Evolutionary conservation across 2,797 vertebrate genomes (phyloP).

Genomic region (Dipus sagitta): DNA sequence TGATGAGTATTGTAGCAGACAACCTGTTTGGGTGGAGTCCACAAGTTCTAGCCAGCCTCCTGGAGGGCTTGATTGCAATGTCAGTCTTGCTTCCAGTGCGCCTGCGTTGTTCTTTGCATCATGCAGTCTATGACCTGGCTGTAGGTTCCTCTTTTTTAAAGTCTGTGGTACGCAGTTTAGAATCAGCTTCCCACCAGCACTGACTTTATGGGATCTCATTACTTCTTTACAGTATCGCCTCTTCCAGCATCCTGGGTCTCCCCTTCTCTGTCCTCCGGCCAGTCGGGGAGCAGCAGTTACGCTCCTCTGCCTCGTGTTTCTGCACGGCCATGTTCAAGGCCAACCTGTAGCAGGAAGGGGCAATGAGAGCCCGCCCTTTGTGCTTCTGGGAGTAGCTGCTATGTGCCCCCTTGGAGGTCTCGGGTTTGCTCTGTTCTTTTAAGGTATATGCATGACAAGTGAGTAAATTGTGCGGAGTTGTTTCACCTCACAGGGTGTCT

Average conservation of each 20-base stretch:
- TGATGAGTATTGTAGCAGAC: background rate
- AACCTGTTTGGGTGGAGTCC: background rate
- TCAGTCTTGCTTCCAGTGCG: background rate
- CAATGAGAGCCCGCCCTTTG: background rate
- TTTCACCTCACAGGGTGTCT: background rate
- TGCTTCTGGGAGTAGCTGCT: background rate
- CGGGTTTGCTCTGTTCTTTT: background rate
- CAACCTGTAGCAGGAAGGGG: background rate
- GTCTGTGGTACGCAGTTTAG: background rate
- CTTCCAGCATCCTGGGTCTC: background rate
- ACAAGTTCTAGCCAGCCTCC: background rate
- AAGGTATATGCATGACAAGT: background rate
- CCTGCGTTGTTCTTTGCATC: background rate
- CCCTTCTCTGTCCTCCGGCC: background rate
- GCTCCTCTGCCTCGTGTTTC: background rate
- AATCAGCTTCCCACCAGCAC: background rate
- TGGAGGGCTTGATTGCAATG: background rate
- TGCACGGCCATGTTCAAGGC: background rate
- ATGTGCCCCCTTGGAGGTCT: background rate
- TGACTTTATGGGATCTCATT: background rate
- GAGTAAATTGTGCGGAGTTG: background rate
- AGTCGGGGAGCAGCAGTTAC: background rate
- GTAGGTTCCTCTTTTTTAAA: background rate
- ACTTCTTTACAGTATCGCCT: background rate
- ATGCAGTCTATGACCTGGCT: background rate